These are phyloP conservation scores for Pseudolaguvia tuberculata DNA, from an alignment of 2,113 vertebrate genomes.

Conservation along the genomic window DNA sequence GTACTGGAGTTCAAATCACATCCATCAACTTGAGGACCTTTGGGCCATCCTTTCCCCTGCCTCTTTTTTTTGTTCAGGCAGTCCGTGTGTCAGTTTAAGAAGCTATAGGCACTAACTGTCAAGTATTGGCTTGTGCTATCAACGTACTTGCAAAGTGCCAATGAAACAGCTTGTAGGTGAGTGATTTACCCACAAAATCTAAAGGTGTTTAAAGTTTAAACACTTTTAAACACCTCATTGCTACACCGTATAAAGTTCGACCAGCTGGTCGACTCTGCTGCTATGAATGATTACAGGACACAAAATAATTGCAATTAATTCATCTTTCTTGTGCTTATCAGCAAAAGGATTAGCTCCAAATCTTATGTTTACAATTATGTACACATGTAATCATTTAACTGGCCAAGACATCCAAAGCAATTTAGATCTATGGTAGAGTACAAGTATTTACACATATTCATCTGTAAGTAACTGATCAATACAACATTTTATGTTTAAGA, in stretches of 20 bases:
- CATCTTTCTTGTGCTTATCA: conserved; percentile 23
- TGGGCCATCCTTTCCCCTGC: not conserved
- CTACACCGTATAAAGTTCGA: not conserved
- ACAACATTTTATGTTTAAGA: not conserved
- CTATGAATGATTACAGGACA: conserved; percentile 6
- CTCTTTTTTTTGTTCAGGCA: conserved; percentile 16
- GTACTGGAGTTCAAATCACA: conserved; percentile 11
- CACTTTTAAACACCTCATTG: conserved; percentile 29
- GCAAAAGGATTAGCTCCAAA: conserved; percentile 10
- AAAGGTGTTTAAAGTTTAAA: too few species aligned
- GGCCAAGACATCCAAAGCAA: conserved; percentile 4
- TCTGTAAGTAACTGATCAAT: conserved; percentile 10
- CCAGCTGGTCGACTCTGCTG: conserved; percentile 1
- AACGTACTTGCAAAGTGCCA: conserved; percentile 2
- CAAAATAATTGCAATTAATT: conserved; percentile 7
- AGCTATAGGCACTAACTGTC: not conserved
- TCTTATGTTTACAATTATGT: conserved; percentile 10
- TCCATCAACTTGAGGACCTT: conserved; percentile 14
- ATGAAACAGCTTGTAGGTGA: conserved; percentile 17
- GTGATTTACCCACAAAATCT: not conserved
- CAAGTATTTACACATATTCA: conserved; percentile 4
- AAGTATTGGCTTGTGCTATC: conserved; percentile 24
- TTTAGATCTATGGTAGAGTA: not conserved
- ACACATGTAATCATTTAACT: not conserved
- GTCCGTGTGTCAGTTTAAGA: conserved; percentile 8